A percentile compares a stretch with the other conserved stretches of the same genome.
Conservation (phyloP, 2,113 vertebrate genomes). For the Nesoenas mayeri region DNA sequence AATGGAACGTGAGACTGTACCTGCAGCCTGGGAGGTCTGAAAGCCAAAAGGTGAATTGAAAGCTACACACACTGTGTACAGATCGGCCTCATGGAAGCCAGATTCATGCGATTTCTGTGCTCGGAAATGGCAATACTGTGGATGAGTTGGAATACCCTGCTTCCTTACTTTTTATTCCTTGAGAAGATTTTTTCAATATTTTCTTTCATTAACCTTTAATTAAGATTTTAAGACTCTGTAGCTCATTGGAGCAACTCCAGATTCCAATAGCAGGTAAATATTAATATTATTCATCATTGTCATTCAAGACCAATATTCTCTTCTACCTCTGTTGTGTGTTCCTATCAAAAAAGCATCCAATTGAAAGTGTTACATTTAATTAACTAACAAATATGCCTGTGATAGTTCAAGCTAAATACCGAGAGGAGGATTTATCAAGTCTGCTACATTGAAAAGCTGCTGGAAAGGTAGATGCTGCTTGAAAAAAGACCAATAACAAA, state of each 20-base stretch:
- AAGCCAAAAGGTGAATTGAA: not conserved
- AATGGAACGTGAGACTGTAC: not conserved
- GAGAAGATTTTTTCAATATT: constrained; percentile 7
- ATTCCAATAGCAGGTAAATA: constrained; percentile 8
- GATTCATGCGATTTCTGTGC: not conserved
- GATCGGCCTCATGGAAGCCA: not conserved
- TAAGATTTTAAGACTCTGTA: constrained; percentile 5
- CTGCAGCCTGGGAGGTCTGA: not conserved
- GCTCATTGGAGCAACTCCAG: not conserved
- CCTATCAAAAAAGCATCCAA: not conserved
- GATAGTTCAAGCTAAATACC: not conserved
- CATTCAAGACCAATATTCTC: not conserved
- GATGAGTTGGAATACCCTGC: not conserved
- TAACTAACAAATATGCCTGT: not conserved
- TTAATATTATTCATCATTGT: constrained; percentile 25
- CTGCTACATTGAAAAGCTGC: not conserved
- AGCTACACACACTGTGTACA: not conserved
- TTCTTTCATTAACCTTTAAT: constrained; percentile 39
- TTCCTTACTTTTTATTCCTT: not conserved
- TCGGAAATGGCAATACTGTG: not conserved
- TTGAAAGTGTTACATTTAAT: not conserved
- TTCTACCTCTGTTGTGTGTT: not conserved
- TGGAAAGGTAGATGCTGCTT: not conserved
- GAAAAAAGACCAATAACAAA: not conserved
- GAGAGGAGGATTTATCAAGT: not conserved